Evolutionary conservation across 2,113 vertebrate species (phyloP).

Genomic region (Nansenia antarctica): DNA sequence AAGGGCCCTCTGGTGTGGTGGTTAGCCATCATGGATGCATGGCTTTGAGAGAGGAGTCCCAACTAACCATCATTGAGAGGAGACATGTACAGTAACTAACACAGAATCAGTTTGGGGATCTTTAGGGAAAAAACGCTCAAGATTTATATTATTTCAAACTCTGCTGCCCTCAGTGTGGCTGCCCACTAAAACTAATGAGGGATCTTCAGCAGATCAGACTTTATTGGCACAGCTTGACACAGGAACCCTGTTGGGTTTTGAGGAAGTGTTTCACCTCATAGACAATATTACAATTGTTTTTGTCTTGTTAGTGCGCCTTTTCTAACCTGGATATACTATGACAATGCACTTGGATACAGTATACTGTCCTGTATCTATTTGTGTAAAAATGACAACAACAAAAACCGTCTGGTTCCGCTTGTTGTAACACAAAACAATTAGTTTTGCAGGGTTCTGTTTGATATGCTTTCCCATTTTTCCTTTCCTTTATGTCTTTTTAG

Average conservation of each 20-base stretch:
- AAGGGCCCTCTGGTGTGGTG: slow-evolving; percentile 63
- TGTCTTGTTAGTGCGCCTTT: neutral
- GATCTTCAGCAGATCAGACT: slow-evolving; percentile 58
- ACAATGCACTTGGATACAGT: neutral
- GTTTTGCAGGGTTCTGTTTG: neutral
- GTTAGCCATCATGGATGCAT: slow-evolving; percentile 66
- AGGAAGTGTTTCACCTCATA: slow-evolving; percentile 17
- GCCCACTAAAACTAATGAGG: slow-evolving; percentile 70
- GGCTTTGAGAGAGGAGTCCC: slow-evolving; percentile 45
- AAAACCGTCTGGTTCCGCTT: neutral
- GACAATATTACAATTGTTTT: neutral
- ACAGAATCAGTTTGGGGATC: slow-evolving; percentile 29
- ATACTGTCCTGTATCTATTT: too few species aligned
- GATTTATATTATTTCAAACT: neutral
- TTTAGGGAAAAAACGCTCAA: slow-evolving; percentile 49
- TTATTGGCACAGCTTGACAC: slow-evolving; percentile 65
- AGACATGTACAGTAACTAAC: neutral
- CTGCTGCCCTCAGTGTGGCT: slow-evolving; percentile 21
- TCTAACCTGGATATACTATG: too few species aligned
- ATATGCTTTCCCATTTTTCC: slow-evolving; percentile 27
- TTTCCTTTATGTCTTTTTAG: slow-evolving; percentile 38
- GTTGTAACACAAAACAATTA: neutral
- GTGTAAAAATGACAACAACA: neutral
- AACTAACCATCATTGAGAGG: slow-evolving; percentile 34
- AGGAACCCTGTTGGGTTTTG: slow-evolving; percentile 38